These are phyloP conservation scores for Tortricodes alternella DNA, from an alignment of 2,888 invertebrate genomes.

Conservation along the genomic window DNA sequence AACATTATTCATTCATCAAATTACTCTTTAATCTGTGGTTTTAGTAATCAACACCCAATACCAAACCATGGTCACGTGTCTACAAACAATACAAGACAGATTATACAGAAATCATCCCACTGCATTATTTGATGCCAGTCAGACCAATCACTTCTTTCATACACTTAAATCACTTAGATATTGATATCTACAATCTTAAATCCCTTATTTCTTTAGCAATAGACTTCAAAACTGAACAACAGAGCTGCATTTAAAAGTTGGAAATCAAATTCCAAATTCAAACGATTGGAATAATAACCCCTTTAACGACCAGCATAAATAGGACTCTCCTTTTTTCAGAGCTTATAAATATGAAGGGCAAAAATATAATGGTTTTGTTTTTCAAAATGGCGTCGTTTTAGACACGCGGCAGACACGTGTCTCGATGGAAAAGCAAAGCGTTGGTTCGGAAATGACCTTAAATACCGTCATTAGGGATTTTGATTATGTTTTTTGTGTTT, in stretches of 20 bases:
- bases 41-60: conserved; percentile 54
- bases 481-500: conserved; percentile 59
- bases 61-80: conserved; percentile 51
- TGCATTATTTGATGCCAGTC: conserved; percentile 52
- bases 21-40: conserved; percentile 33
- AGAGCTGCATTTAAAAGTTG: conserved; percentile 27
- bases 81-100: conserved; percentile 59
- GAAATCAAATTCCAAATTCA: conserved; percentile 60
- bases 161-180: conserved; percentile 50
- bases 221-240: conserved; percentile 32
- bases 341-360: conserved; percentile 32
- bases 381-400: conserved; percentile 61
- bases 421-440: conserved; percentile 71
- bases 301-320: conserved; percentile 46
- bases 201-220: conserved; percentile 26
- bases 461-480: conserved; percentile 74
- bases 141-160: conserved; percentile 50
- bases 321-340: conserved; percentile 11
- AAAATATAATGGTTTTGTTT: conserved; percentile 42
- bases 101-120: conserved; percentile 53
- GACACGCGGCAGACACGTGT: conserved; percentile 73
- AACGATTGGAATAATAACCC: conserved; percentile 71
- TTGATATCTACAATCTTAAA: conserved; percentile 11
- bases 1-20: conserved; percentile 28
- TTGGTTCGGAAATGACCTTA: conserved; percentile 73